Conservation (phyloP, 2,888 invertebrate genomes). For the Melanostoma scalare region DNA sequence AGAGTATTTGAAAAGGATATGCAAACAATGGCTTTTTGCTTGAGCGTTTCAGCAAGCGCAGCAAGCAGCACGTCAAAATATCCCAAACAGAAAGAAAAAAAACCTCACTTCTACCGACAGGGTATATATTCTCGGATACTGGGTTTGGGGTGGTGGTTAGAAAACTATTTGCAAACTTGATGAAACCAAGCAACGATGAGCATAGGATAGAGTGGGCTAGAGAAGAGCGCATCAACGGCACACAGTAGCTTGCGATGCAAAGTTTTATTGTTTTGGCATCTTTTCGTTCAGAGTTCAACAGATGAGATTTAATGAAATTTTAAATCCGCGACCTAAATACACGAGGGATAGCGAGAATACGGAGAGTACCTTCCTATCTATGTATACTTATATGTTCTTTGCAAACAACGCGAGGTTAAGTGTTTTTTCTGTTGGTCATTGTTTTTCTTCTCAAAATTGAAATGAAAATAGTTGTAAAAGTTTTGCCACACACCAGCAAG, state of each 20-base stretch:
- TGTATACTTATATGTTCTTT: conserved; percentile 11
- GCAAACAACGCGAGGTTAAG: conserved; percentile 26
- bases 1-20: conserved; percentile 58
- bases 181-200: conserved; percentile 46
- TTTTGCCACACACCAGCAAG: conserved; percentile 9
- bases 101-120: conserved; percentile 27
- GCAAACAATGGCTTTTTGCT: conserved; percentile 61
- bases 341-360: no score
- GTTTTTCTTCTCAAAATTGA: conserved; percentile 53
- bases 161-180: conserved; percentile 60
- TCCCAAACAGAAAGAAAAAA: conserved; percentile 36
- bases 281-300: conserved; percentile 51
- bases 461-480: conserved; percentile 62
- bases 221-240: conserved; percentile 32
- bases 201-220: no score
- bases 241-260: conserved; percentile 36
- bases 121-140: conserved; percentile 19
- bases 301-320: conserved; percentile 71
- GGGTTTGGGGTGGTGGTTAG: conserved; percentile 14
- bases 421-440: conserved; percentile 44
- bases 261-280: conserved; percentile 61
- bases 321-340: conserved; percentile 62
- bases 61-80: conserved; percentile 49
- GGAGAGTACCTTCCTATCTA: no score
- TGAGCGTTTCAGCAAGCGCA: conserved; percentile 34